phyloP scores from a whole-genome alignment of 2,113 vertebrate genomes.

The Numida meleagris region DNA sequence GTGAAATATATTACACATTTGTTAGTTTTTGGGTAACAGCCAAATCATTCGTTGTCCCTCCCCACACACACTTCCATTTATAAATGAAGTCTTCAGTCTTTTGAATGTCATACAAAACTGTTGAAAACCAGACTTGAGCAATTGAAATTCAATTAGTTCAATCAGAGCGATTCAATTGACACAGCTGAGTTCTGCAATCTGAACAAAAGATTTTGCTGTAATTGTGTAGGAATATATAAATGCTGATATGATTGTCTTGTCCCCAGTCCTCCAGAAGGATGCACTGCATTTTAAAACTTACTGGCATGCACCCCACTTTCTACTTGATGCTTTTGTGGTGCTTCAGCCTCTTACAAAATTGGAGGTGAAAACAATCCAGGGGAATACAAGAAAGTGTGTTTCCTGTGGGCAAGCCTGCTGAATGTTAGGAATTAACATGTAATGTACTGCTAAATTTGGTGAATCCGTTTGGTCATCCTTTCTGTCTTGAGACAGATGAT shows the following conservation, averaged over 20 bases:
- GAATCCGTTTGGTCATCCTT: not conserved
- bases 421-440: accelerated
- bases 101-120: not conserved
- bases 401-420: not conserved
- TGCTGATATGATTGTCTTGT: not conserved
- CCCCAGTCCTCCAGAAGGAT: not conserved
- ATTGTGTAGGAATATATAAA: not conserved
- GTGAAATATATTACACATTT: not conserved
- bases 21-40: not conserved
- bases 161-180: not conserved
- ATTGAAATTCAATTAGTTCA: not conserved
- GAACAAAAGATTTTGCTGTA: not conserved
- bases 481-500: not conserved
- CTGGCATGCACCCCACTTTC: not conserved
- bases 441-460: accelerated
- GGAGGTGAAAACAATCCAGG: not conserved
- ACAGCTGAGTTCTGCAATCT: not conserved
- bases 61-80: not conserved
- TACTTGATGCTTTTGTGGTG: not conserved
- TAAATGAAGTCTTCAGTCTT: not conserved
- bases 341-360: not conserved
- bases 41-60: not conserved
- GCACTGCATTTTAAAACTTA: not conserved
- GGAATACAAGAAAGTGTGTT: not conserved
- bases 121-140: not conserved